Evolutionary conservation across 2,888 invertebrate species (phyloP).

Genomic region (Drosophila bunnanda): DNA sequence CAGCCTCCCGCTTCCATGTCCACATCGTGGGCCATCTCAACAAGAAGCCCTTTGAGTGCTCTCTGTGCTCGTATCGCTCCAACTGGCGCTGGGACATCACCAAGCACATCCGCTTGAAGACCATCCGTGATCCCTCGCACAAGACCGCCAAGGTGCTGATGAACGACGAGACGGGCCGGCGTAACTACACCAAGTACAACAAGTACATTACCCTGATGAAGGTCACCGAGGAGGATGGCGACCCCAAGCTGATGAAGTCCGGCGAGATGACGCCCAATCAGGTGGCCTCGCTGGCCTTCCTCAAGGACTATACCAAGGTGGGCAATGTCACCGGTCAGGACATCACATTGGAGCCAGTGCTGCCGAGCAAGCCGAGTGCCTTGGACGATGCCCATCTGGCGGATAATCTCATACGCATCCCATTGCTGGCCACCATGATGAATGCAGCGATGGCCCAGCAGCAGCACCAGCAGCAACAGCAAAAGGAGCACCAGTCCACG

Average conservation of each 20-base stretch:
- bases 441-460: slow-evolving; percentile 81
- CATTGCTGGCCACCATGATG: slow-evolving; percentile 81
- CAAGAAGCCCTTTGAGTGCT: slow-evolving; percentile 97
- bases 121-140: slow-evolving; percentile 93
- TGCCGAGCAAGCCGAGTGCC: slow-evolving; percentile 49
- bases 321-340: slow-evolving; percentile 71
- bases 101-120: slow-evolving; percentile 96
- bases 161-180: slow-evolving; percentile 95
- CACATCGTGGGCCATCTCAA: slow-evolving; percentile 97
- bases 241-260: slow-evolving; percentile 85
- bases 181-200: slow-evolving; percentile 97
- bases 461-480: slow-evolving; percentile 77
- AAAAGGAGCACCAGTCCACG: slow-evolving; percentile 70
- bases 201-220: slow-evolving; percentile 92
- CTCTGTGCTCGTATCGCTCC: slow-evolving; percentile 95
- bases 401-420: slow-evolving; percentile 78
- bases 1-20: slow-evolving; percentile 96
- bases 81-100: slow-evolving; percentile 99
- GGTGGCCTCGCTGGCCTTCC: slow-evolving; percentile 86
- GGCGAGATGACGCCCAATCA: slow-evolving; percentile 85
- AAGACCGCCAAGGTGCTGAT: slow-evolving; percentile 92
- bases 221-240: slow-evolving; percentile 86
- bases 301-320: slow-evolving; percentile 85
- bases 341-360: slow-evolving; percentile 81
- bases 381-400: slow-evolving; percentile 71